These are phyloP conservation scores for Triplophysa tibetana DNA, from an alignment of 2,113 vertebrate species.

Conservation along the genomic window DNA sequence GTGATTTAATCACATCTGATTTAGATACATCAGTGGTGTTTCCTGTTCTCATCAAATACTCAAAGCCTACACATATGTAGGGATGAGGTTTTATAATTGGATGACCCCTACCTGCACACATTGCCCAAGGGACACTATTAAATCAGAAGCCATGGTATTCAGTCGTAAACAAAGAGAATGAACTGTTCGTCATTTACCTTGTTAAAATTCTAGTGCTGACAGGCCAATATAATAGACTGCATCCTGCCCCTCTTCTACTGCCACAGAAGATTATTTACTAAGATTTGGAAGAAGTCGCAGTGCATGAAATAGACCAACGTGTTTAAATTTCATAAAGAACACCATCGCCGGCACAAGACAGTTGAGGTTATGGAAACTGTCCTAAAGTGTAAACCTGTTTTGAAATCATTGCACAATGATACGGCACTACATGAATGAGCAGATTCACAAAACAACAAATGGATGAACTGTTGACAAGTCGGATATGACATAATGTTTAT, in stretches of 20 bases:
- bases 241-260: not conserved
- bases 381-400: not conserved
- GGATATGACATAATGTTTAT: not conserved
- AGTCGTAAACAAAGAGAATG: not conserved
- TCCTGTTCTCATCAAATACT: conserved; percentile 4
- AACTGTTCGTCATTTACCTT: not conserved
- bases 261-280: not conserved
- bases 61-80: not conserved
- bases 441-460: conserved; percentile 17
- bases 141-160: not conserved
- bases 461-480: not conserved
- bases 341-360: not conserved
- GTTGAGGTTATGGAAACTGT: not conserved
- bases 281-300: not conserved
- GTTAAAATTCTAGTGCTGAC: not conserved
- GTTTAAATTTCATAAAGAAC: conserved; percentile 9
- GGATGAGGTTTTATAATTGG: not conserved
- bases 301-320: conserved; percentile 3
- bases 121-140: not conserved
- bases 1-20: not conserved
- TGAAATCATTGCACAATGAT: conserved; percentile 24
- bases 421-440: not conserved
- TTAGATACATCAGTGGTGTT: not conserved
- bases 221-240: conserved; percentile 1
- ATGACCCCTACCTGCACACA: conserved; percentile 2